These are phyloP conservation scores for Morpho deidamia DNA, from an alignment of 2,888 invertebrate genomes.

Conservation along the genomic window DNA sequence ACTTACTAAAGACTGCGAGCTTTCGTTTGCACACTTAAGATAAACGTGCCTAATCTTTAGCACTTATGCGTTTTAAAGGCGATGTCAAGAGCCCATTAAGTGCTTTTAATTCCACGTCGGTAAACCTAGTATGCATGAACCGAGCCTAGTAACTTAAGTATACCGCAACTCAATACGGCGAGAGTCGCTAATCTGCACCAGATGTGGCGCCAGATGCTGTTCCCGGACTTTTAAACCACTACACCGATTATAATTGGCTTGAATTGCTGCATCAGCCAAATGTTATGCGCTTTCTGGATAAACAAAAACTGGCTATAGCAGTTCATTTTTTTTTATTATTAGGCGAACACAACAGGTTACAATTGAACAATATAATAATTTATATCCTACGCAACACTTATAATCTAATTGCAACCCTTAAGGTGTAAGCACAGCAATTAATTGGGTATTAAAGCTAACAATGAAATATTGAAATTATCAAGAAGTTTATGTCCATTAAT, in stretches of 20 bases:
- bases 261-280: conserved; percentile 60
- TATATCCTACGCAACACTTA: no score
- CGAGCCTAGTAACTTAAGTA: conserved; percentile 43
- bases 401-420: no score
- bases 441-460: no score
- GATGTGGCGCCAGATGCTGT: conserved; percentile 47
- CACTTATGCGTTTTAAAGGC: conserved; percentile 36
- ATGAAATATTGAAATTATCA: no score
- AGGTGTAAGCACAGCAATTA: no score
- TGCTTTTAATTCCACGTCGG: conserved; percentile 32
- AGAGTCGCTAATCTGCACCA: conserved; percentile 54
- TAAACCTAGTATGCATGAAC: conserved; percentile 48
- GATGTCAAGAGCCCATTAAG: conserved; percentile 36
- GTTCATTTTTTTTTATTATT: no score
- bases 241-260: conserved; percentile 64
- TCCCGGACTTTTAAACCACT: conserved; percentile 72
- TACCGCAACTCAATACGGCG: conserved; percentile 56
- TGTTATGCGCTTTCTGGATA: conserved; percentile 30
- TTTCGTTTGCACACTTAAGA: conserved; percentile 35
- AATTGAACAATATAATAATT: no score
- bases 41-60: conserved; percentile 33
- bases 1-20: conserved; percentile 29
- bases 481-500: no score
- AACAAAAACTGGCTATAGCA: no score
- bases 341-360: no score